These are phyloP conservation scores for Excalfactoria chinensis DNA, from an alignment of 2,113 vertebrate species.

Conservation along the genomic window DNA sequence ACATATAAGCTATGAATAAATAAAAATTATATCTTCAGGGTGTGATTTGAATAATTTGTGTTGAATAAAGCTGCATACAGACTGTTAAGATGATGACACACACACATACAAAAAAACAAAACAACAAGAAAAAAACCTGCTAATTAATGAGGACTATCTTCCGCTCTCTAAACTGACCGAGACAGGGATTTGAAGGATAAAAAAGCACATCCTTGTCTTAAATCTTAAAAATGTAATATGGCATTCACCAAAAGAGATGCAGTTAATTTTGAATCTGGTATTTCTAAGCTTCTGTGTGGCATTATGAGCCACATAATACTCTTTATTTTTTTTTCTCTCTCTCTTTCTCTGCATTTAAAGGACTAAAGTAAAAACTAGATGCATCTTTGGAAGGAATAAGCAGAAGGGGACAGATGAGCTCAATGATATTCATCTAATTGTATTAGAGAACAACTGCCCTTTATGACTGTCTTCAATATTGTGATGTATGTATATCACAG, in stretches of 20 bases:
- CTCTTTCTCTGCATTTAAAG: background rate
- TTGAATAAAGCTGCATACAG: background rate
- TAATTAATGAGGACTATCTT: background rate
- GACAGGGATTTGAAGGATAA: background rate
- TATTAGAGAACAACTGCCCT: background rate
- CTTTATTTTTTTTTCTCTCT: background rate
- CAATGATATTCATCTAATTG: background rate
- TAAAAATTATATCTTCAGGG: constrained; percentile 23
- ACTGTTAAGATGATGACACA: background rate
- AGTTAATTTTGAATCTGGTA: background rate
- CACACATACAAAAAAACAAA: too few relatives aligned
- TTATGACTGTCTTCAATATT: background rate
- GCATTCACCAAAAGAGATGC: background rate
- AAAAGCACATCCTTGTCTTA: background rate
- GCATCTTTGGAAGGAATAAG: background rate
- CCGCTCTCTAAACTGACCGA: background rate
- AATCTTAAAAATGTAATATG: background rate
- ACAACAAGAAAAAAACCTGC: background rate
- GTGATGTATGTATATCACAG: background rate
- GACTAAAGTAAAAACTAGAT: background rate
- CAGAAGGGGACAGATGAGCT: background rate
- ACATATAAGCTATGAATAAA: background rate
- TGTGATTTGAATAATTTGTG: constrained; percentile 28
- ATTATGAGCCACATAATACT: background rate
- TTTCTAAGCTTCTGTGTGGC: background rate